Evolutionary conservation across 2,797 vertebrate species (phyloP).

Genomic region (Sebastes umbrosus): DNA sequence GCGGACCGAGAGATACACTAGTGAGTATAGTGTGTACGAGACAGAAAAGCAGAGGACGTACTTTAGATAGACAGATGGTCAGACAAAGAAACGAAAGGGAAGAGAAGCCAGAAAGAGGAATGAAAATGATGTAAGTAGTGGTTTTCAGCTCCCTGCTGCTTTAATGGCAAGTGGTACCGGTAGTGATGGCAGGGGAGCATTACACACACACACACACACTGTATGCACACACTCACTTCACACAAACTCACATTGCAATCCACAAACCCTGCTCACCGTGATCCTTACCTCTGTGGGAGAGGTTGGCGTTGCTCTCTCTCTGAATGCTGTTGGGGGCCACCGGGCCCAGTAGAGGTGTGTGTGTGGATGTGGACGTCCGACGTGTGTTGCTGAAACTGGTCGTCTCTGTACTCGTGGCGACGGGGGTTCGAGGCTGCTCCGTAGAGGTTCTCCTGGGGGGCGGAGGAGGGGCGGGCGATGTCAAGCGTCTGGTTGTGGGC

Average conservation of each 20-base stretch:
- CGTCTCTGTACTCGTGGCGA: constrained; percentile 43
- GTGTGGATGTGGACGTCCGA: constrained; percentile 69
- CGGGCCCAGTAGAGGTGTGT: constrained; percentile 48
- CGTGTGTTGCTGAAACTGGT: constrained; percentile 47
- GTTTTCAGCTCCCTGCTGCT: constrained; percentile 54
- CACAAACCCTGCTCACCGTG: not conserved
- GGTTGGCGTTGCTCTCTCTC: constrained; percentile 87
- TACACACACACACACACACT: not conserved
- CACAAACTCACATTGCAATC: not conserved
- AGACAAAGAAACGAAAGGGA: constrained; percentile 27
- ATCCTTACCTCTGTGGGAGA: constrained; percentile 92
- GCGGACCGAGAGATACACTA: not conserved
- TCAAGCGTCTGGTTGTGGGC: constrained; percentile 38
- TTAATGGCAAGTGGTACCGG: constrained; percentile 19
- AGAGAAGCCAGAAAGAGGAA: constrained; percentile 8
- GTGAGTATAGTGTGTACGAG: not conserved
- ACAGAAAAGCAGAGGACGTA: constrained; percentile 2
- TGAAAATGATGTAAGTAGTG: constrained; percentile 38
- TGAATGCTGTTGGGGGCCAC: constrained; percentile 78
- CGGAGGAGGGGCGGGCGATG: constrained; percentile 24
- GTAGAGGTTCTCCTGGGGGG: constrained; percentile 69
- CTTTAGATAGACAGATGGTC: constrained; percentile 28
- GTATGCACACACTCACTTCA: constrained; percentile 3
- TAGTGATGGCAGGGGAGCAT: constrained; percentile 14
- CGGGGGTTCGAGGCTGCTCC: constrained; percentile 36